These are phyloP conservation scores for Empidonax traillii DNA, from an alignment of 2,113 vertebrate species.

Conservation along the genomic window DNA sequence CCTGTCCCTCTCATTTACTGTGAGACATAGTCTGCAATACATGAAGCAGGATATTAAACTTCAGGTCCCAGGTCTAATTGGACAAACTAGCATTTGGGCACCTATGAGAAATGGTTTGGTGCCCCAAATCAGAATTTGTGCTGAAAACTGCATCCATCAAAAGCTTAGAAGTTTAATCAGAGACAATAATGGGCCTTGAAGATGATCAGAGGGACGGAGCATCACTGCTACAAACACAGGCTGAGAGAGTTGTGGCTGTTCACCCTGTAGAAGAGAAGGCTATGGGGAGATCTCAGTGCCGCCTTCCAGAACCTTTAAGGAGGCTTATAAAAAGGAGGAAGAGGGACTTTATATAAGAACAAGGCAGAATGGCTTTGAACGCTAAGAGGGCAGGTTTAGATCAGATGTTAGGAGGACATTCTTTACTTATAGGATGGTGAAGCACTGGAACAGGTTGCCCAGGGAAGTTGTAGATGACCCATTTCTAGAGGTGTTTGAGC, in stretches of 20 bases:
- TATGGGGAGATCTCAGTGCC: background rate
- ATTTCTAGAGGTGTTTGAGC: background rate
- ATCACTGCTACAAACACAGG: background rate
- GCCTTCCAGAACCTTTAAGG: background rate
- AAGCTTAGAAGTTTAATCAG: background rate
- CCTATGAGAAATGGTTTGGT: background rate
- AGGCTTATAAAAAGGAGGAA: background rate
- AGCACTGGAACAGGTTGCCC: background rate
- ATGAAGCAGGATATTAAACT: background rate
- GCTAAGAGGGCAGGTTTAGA: background rate
- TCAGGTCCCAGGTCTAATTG: background rate
- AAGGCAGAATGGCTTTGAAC: background rate
- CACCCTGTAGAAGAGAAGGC: background rate
- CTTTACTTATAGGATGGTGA: background rate
- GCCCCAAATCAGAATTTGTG: background rate
- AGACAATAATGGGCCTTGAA: background rate
- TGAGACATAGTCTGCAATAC: fast-evolving
- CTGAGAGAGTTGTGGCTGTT: background rate
- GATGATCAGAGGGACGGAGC: background rate
- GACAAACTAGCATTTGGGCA: background rate
- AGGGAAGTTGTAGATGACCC: background rate
- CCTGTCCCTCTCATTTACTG: background rate
- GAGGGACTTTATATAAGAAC: background rate
- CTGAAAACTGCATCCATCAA: background rate
- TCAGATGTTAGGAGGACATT: background rate